Evolutionary conservation across 2,113 vertebrate species (phyloP), one percentile per base, ranked within the genome.

Genomic region (Cathartes aura): DNA sequence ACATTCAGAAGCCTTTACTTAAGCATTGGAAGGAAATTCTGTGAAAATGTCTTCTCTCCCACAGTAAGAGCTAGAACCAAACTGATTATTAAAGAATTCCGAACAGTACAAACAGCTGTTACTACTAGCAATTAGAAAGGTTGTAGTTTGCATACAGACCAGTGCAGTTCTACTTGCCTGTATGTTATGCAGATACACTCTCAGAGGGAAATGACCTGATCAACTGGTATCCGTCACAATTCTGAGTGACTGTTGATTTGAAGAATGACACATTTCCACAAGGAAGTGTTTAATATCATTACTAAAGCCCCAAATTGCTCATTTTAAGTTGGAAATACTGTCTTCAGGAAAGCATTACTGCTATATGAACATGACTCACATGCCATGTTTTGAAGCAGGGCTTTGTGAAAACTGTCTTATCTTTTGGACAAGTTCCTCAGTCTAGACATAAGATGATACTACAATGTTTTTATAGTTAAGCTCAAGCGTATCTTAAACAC

Each of bases 371-470:
- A 20, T 15, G 38, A 58, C n/a, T 58, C 22, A 9, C 20, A 6
- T 2, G 19, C 8, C 38, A 32, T 2, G 5, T 53, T 52, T 26
- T 63, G 16, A 64, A 78, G 42, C 18, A 62, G 14, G 8, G 26
- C 40, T n/a, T 48, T 55, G 29, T 56, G 30, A 62, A 58, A 74
- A 32, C 27, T 19, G 11, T 43, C 9, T 26, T 64, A 17, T 15
- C 55, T 48, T 79, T 26, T 43, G 62, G 66, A 47, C 27, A n/a
- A 3, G 16, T 40, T 78, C 29, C 42, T 62, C 27, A 15, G 40
- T 3, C 7, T 9, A 45, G 19, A 29, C 0, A 0, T 20, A 43
- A 70, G 22, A 38, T 2, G 2, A 34, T 55, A 64, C 23, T 14
- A 22, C 5, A 20, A 1, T 4, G 4, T 26, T 85, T 45, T 47